A percentile compares a stretch with the other conserved stretches of the same genome.
Evolutionary conservation across 2,797 vertebrate species (phyloP).

Genomic region (Numenius phaeopus): DNA sequence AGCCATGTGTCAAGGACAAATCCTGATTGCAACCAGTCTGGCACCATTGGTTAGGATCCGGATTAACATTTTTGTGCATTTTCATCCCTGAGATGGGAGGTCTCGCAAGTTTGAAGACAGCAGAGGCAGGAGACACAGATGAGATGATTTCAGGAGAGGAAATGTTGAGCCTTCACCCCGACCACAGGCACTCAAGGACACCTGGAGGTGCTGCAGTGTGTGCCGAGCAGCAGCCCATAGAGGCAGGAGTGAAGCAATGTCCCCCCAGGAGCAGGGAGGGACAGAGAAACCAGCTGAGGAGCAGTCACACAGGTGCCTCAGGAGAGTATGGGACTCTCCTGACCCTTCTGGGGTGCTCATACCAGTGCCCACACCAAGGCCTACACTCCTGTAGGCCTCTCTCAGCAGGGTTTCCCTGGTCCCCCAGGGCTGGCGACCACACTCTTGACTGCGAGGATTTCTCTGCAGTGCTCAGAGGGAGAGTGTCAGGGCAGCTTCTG

Average conservation of each 20-base stretch:
- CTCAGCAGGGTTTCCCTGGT: not conserved
- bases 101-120: not conserved
- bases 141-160: not conserved
- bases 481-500: not conserved
- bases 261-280: not conserved
- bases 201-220: accelerated
- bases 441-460: not conserved
- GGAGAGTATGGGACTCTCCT: accelerated
- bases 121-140: not conserved
- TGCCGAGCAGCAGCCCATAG: not conserved
- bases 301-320: accelerated
- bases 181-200: no score
- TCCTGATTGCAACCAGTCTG: not conserved
- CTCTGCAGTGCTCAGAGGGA: accelerated
- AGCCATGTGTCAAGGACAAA: not conserved
- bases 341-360: accelerated
- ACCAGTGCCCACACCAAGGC: accelerated
- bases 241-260: not conserved
- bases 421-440: accelerated
- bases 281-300: not conserved
- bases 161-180: accelerated
- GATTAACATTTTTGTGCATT: not conserved
- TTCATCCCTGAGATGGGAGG: not conserved
- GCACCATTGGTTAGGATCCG: not conserved
- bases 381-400: accelerated